Evolutionary conservation across 2,113 vertebrate genomes (phyloP), one percentile per base, ranked within the genome.

Genomic region (Pyrgilauda ruficollis): DNA sequence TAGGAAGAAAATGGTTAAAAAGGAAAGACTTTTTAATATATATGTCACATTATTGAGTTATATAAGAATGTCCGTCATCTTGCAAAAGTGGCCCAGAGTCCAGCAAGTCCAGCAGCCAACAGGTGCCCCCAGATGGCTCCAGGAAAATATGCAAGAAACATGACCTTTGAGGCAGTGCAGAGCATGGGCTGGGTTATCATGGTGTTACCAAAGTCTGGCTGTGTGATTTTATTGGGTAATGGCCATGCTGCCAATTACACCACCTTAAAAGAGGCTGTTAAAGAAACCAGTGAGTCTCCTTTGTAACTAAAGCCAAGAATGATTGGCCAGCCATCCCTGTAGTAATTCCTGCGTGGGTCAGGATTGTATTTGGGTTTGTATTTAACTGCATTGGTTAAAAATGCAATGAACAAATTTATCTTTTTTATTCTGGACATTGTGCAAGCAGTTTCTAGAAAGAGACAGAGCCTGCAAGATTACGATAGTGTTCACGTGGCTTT

Each of bases 381-480:
- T 90, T 90, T 77, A 59, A 85, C 43, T 41, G n/a, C 43, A 35
- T 52, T 74, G n/a, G 17, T 92, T 84, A 84, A 92, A 96, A 88
- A 49, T 52, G 14, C 62, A 74, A 52, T 66, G 43, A 88, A 26
- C 28, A 89, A 85, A 90, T 95, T 52, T 77, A 92, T 59, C 27
- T 44, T 88, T 85, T 94, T 84, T 67, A 70, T 92, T 93, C 64
- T 92, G 76, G 92, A 80, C 47, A 35, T 28, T 58, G 78, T 76
- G 46, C 69, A 83, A 96, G 78, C 63, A 70, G 50, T 96, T 96
- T 95, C 94, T 96, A 95, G 93, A 94, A 93, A 90, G 93, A 93
- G 88, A 74, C 30, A 41, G 62, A 84, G 70, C 39, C 55, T 96
- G 79, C 59, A 86, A 77, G 72, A 96, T 91, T 93, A 56, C 15